Evolutionary conservation across 2,113 vertebrate genomes (phyloP).

Genomic region (Erythrocercus mccallii): DNA sequence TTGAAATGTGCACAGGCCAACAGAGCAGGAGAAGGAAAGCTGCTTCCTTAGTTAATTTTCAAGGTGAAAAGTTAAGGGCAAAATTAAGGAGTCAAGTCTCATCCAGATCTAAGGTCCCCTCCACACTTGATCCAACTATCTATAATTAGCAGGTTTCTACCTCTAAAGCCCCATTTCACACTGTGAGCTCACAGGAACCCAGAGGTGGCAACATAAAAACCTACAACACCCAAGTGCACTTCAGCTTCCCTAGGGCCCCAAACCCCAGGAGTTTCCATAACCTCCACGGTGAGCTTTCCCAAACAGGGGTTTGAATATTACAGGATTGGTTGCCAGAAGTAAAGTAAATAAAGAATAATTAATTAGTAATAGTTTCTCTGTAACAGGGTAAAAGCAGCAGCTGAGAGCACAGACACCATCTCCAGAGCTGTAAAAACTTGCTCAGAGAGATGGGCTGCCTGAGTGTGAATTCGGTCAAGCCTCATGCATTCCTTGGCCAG

Average conservation of each 20-base stretch:
- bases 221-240: background rate
- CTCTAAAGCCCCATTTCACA: background rate
- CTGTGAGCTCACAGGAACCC: background rate
- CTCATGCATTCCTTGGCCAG: background rate
- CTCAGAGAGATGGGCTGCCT: background rate
- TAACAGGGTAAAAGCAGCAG: background rate
- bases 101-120: background rate
- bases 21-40: background rate
- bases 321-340: background rate
- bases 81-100: background rate
- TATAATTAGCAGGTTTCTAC: background rate
- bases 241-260: background rate
- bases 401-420: background rate
- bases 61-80: background rate
- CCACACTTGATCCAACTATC: background rate
- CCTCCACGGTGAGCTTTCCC: background rate
- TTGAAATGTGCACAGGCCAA: background rate
- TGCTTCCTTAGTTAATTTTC: background rate
- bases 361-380: background rate
- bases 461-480: background rate
- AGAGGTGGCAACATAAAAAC: background rate
- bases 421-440: background rate
- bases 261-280: background rate
- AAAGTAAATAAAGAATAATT: background rate
- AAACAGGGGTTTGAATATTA: background rate